Percentiles rank a stretch among this genome's conserved stretches.
phyloP scores from a whole-genome alignment of 2,113 vertebrate genomes.

The Dasyornis broadbenti region DNA sequence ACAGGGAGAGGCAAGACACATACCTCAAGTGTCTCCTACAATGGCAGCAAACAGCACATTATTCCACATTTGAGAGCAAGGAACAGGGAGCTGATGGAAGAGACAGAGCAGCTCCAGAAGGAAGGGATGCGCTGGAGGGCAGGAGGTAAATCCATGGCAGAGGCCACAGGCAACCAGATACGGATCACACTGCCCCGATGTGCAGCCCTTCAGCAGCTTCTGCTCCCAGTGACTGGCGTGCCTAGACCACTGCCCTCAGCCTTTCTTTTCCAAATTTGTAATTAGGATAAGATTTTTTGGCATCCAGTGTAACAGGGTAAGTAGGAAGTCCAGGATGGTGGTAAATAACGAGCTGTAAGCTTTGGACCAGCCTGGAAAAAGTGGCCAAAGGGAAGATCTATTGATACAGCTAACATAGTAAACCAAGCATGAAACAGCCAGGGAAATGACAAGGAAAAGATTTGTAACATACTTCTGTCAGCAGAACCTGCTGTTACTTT shows the following conservation, averaged over 20 bases:
- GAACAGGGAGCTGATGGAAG: neutral
- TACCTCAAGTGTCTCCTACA: neutral
- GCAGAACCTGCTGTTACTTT: neutral
- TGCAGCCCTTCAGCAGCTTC: neutral
- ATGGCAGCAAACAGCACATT: neutral
- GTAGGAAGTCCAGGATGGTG: neutral
- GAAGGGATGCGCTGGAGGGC: neutral
- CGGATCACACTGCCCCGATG: neutral
- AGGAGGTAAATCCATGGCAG: neutral
- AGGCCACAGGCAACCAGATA: neutral
- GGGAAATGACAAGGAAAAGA: neutral
- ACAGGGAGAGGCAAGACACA: neutral
- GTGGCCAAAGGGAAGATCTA: constrained; percentile 25
- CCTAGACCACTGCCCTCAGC: neutral
- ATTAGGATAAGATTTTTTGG: neutral
- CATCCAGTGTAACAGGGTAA: neutral
- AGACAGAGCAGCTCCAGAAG: neutral
- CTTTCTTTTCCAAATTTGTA: neutral
- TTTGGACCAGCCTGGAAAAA: neutral
- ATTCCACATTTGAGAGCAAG: fast-evolving
- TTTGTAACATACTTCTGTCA: neutral
- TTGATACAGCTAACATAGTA: neutral
- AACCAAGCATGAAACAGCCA: constrained; percentile 21
- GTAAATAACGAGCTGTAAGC: constrained; percentile 21
- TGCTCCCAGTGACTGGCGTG: fast-evolving